Evolutionary conservation across 2,797 vertebrate species (phyloP), one percentile per base, ranked within the genome.

Genomic region (Xenops minutus): DNA sequence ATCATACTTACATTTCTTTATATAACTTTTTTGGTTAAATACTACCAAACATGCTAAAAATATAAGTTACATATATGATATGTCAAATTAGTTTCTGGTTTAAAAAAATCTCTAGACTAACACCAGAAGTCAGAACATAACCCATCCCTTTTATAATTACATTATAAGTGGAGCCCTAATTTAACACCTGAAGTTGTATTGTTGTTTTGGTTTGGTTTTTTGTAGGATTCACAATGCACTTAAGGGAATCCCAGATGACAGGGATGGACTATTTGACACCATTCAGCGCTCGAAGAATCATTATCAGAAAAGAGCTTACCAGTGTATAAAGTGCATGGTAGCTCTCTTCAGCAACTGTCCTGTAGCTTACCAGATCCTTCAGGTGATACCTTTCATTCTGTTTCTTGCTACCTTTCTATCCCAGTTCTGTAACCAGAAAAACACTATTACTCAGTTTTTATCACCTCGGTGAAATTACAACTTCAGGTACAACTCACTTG

Each of bases 241-340:
- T 95, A 99, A 99, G 97, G 99, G 99, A 96, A 99, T 99, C 95
- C 99, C 99, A 2, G 99, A 99, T 96, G 99, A 99, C 96, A 98
- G 99, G 92, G 99, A 99, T 92, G 99, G 99, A 56, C 98, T 99
- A 4, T 99, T 99, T 97, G 99, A 99, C 98, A 99, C 99, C 98
- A 99, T 99, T 97, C 99, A 99, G 96, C 99, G 99, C 96, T 99
- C 99, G 19, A 99, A 99, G 98, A 99, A 99, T 98, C 99, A 99
- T 98, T 99, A 99, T 96, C 99, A 99, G 98, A 99, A 99, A 98
- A 98, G 99, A 96, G 99, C 99, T 81, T 99, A 99, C 96, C 99
- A 99, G 94, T 99, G 99, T 98, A 99, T 99, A 97, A 99, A 99
- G 97, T 99, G 99, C 98, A 99, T 99, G 99, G 99, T 99, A 96